Percentiles rank a stretch among this genome's conserved stretches.
Conservation (phyloP, 2,113 vertebrate species). For the Calonectris borealis region DNA sequence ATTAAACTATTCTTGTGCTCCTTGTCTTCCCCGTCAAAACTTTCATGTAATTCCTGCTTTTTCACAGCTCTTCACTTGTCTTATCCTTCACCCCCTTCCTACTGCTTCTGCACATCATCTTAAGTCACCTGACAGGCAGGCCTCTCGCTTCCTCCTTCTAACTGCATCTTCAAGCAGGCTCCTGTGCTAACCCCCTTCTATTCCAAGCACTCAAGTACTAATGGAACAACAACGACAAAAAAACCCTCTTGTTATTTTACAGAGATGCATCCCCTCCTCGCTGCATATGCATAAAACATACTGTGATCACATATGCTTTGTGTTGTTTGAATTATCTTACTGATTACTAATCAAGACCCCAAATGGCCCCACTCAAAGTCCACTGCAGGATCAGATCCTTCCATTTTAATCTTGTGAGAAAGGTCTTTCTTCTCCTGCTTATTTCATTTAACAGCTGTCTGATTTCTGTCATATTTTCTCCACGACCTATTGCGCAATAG, state of each 20-base stretch:
- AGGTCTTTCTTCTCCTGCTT: not conserved
- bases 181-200: not conserved
- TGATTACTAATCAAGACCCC: not conserved
- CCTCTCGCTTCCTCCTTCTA: not conserved
- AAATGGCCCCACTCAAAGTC: not conserved
- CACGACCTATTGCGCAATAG: not conserved
- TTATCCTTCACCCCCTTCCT: not conserved
- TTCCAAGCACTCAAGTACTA: not conserved
- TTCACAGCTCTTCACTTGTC: not conserved
- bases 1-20: not conserved
- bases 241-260: not conserved
- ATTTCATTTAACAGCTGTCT: not conserved
- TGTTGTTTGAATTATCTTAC: not conserved
- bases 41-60: not conserved
- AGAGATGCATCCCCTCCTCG: not conserved
- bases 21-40: constrained; percentile 29
- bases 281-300: not conserved
- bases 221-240: not conserved
- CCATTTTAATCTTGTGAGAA: not conserved
- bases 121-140: not conserved
- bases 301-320: not conserved
- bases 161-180: not conserved
- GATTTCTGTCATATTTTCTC: not conserved
- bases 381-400: not conserved
- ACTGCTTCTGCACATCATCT: not conserved